phyloP scores from a whole-genome alignment of 1,140 invertebrate genomes.

The Euura saliciscinereae region DNA sequence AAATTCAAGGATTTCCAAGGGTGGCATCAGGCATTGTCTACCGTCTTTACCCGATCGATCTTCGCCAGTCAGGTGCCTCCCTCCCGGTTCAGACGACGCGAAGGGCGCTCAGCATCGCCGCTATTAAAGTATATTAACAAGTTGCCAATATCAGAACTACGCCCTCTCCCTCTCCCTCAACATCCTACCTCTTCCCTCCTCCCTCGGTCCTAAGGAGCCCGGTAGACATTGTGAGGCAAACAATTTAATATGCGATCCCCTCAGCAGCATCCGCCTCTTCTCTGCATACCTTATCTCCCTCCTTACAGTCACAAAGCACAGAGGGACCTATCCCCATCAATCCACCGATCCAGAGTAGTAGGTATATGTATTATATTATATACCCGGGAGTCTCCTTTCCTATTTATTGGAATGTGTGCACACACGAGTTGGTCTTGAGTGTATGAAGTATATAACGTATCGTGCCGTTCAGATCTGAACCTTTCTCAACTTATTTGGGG shows the following conservation, averaged over 20 bases:
- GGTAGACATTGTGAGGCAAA: slow-evolving; percentile 34
- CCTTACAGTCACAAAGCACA: slow-evolving; percentile 14
- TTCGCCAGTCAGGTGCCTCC: not conserved
- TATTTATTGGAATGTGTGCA: slow-evolving; percentile 3
- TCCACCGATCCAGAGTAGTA: not conserved
- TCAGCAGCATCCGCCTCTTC: slow-evolving; percentile 14
- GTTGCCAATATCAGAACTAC: slow-evolving; percentile 16
- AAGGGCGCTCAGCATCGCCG: not conserved
- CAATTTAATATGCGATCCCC: slow-evolving; percentile 48
- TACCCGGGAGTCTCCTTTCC: not conserved
- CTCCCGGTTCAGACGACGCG: not conserved
- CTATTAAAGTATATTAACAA: slow-evolving; percentile 16
- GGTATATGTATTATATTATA: too few species aligned
- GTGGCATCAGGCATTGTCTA: not conserved
- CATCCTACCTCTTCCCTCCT: not conserved
- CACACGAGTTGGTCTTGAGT: not conserved
- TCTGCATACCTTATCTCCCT: slow-evolving; percentile 17
- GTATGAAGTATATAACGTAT: too few species aligned
- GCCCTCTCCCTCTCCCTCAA: not conserved
- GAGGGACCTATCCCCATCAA: not conserved
- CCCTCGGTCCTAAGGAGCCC: not conserved
- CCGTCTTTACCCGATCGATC: not conserved
- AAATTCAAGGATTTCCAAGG: not conserved
- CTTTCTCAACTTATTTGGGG: too few species aligned
- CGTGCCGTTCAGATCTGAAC: too few species aligned